phyloP scores from a whole-genome alignment of 2,888 invertebrate species.

The Chirona hameri region DNA sequence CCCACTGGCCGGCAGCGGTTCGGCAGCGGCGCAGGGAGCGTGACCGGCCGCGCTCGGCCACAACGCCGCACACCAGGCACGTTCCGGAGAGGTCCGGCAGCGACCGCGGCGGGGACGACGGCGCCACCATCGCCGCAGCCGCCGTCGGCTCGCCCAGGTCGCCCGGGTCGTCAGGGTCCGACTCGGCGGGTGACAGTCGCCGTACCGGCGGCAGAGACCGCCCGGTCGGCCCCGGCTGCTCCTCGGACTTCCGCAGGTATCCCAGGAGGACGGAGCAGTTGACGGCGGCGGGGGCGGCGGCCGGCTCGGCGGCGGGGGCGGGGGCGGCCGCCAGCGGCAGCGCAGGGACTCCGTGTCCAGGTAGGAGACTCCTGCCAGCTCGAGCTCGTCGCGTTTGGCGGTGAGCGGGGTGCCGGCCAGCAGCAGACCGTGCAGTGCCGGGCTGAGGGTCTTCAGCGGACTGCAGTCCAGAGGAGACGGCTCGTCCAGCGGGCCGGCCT shows the following conservation, averaged over 20 bases:
- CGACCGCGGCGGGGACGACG: background rate
- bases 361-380: background rate
- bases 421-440: background rate
- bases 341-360: background rate
- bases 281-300: too few species aligned
- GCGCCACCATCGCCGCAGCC: background rate
- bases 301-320: background rate
- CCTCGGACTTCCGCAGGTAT: background rate
- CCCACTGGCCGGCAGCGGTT: conserved; percentile 11
- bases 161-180: too few species aligned
- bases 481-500: background rate
- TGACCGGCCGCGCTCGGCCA: background rate
- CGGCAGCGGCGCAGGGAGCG: background rate
- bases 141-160: background rate
- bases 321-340: background rate
- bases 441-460: background rate
- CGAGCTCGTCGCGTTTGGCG: background rate
- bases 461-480: background rate
- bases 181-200: too few species aligned
- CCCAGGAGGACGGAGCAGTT: conserved; percentile 1
- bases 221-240: background rate
- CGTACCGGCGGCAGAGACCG: too few species aligned
- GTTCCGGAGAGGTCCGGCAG: background rate
- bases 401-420: background rate
- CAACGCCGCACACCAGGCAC: conserved; percentile 2